Evolutionary conservation across 2,797 vertebrate species (phyloP), one percentile per base, ranked within the genome.

Genomic region (Hemitrygon akajei): DNA sequence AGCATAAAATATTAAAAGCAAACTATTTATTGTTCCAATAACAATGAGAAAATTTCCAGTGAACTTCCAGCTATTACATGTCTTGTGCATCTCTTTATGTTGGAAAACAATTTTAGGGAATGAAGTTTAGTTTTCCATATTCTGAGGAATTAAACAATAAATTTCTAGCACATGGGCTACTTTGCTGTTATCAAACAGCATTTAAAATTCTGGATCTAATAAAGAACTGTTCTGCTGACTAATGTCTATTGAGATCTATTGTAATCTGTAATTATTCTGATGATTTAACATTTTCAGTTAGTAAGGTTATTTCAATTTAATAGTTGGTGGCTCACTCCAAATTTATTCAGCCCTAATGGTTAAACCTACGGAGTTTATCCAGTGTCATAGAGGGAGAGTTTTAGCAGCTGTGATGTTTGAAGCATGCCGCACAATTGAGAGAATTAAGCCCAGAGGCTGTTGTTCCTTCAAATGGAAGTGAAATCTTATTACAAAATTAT

Each of bases 11-110:
- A 93, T 76, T 93, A 75, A 75, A 93, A 93, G 14, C 27, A n/a
- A 76, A 56, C 16, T 56, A 92, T 92, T 93, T 93, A 93, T 76
- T 93, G 71, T 58, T 73, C 25, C 73, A 93, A 93, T 93, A 93
- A 76, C 91, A 93, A 22, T 47, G 91, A 30, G 40, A 40, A 40
- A 93, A n/a, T 22, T 18, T 76, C 25, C 25, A 27, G 47, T 76
- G 76, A 56, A 75, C 27, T 47, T 25, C 73, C 91, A 92, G 40
- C 40, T 75, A 75, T 37, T 20, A 37, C 69, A 75, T 22, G 25
- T 7, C 20, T 20, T 71, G 20, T 47, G 22, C 12, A 93, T 27
- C 40, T 75, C 25, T 47, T 2, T 69, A 2, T 47, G 40, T 25
- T 93, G 37, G 40, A 92, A 93, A 93, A 25, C 71, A 47, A 25